Evolutionary conservation across 1,140 invertebrate genomes (phyloP).

Genomic region (Periplaneta americana): DNA sequence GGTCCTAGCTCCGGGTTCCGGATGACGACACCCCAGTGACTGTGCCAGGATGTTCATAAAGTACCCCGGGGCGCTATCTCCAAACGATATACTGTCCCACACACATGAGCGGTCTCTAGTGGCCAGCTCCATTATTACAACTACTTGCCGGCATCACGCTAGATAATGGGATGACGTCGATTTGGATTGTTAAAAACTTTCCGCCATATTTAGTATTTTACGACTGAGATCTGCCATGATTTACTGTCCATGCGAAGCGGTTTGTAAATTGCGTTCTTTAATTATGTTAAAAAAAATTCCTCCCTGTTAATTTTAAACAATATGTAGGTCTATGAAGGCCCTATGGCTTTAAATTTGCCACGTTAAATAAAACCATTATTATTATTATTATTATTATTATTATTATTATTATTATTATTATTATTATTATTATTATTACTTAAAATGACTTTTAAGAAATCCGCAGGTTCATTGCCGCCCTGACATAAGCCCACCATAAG

Average conservation of each 20-base stretch:
- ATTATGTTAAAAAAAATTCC: no score
- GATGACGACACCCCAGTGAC: not conserved
- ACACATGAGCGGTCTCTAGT: not conserved
- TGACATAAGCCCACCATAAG: no score
- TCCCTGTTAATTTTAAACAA: no score
- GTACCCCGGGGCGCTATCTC: not conserved
- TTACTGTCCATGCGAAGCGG: not conserved
- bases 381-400: no score
- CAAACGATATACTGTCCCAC: not conserved
- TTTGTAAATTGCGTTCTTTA: not conserved
- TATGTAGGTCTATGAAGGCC: no score
- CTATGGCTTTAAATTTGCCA: no score
- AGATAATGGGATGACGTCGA: no score
- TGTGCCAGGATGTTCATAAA: not conserved
- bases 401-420: no score
- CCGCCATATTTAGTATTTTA: not conserved
- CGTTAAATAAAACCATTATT: no score
- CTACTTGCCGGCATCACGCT: not conserved
- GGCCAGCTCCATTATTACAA: not conserved
- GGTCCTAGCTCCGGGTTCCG: not conserved
- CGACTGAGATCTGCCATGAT: not conserved
- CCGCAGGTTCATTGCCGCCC: no score
- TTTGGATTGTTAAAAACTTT: not conserved
- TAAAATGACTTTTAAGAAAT: no score
- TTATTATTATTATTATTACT: no score